Evolutionary conservation across 2,797 vertebrate genomes (phyloP).

Genomic region (Mus minutoides): DNA sequence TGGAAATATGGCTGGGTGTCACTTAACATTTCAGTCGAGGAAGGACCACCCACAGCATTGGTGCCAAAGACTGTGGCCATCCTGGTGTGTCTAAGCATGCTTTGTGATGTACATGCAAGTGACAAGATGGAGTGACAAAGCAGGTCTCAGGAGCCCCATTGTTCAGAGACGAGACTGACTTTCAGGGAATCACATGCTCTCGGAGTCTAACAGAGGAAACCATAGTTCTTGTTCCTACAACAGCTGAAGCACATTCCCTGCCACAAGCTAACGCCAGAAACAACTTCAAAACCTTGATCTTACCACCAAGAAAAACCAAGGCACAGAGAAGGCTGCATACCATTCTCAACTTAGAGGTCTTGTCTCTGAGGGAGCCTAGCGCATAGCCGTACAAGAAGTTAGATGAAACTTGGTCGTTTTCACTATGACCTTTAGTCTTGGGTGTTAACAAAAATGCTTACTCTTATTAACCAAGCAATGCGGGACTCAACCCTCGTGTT

Average conservation of each 20-base stretch:
- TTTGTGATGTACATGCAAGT: not conserved
- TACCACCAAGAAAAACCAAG: not conserved
- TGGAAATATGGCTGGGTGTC: not conserved
- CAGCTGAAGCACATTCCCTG: not conserved
- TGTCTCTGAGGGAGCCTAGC: not conserved
- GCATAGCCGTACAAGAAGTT: not conserved
- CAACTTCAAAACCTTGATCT: not conserved
- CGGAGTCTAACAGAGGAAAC: not conserved
- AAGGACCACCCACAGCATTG: not conserved
- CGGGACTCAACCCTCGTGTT: not conserved
- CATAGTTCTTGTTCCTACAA: not conserved
- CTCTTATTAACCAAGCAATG: slow-evolving; percentile 1
- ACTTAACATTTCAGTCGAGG: not conserved
- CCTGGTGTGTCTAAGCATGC: not conserved
- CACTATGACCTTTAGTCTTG: not conserved
- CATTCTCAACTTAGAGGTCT: slow-evolving; percentile 31
- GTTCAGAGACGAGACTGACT: not conserved
- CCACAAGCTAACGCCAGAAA: not conserved
- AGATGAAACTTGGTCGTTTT: not conserved
- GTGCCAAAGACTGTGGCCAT: not conserved
- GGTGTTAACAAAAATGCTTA: slow-evolving; percentile 8
- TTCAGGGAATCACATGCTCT: slow-evolving; percentile 1
- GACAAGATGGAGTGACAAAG: not conserved
- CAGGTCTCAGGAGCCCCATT: not conserved
- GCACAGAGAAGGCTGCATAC: not conserved